A percentile compares a stretch with the other conserved stretches of the same genome.
phyloP scores from a whole-genome alignment of 1,140 invertebrate species.

The Chrysopa pallens region DNA sequence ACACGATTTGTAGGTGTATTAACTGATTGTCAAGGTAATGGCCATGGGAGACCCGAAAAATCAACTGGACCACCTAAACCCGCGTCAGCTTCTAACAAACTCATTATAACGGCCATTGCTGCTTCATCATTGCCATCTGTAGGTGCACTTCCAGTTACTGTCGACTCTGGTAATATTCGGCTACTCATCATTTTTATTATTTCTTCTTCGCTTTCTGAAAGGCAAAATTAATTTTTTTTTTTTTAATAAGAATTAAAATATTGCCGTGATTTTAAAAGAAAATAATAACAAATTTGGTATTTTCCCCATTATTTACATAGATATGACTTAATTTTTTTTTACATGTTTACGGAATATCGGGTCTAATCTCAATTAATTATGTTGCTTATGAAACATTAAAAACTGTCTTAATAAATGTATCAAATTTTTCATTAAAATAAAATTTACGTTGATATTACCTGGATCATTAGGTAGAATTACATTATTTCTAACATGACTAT shows the following conservation, averaged over 20 bases:
- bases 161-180: conserved; percentile 27
- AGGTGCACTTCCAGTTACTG: conserved; percentile 23
- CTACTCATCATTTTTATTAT: conserved; percentile 41
- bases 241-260: too few relatives aligned
- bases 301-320: too few relatives aligned
- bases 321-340: too few relatives aligned
- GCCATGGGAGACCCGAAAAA: conserved; percentile 75
- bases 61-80: conserved; percentile 49
- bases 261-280: too few relatives aligned
- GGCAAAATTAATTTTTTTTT: background rate
- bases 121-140: conserved; percentile 73
- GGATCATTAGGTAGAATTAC: conserved; percentile 13
- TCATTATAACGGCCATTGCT: conserved; percentile 87
- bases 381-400: too few relatives aligned
- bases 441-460: too few relatives aligned
- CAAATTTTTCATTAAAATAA: too few relatives aligned
- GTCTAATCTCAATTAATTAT: too few relatives aligned
- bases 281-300: too few relatives aligned
- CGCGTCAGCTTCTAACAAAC: conserved; percentile 63
- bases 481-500: conserved; percentile 10
- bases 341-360: too few relatives aligned
- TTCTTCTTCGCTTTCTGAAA: conserved; percentile 23
- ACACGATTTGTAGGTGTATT: background rate
- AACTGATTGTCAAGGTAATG: conserved; percentile 38
- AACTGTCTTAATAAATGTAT: too few relatives aligned